These are phyloP conservation scores for Orthosia cruda DNA, from an alignment of 2,888 invertebrate genomes.

Conservation along the genomic window DNA sequence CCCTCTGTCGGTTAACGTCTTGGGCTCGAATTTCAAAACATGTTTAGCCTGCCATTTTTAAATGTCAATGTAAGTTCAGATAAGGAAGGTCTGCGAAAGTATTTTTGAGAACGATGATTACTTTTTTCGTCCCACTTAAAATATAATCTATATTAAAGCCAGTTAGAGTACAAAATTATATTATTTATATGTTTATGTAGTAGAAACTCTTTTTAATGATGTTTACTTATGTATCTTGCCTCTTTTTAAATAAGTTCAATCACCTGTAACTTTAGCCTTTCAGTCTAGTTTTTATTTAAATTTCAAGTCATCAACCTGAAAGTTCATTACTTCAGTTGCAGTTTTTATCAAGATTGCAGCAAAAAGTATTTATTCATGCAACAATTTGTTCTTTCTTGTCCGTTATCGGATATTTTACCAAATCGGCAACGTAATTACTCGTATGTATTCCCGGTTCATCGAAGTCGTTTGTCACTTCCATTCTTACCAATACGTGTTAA, in stretches of 20 bases:
- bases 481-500: conserved; percentile 59
- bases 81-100: not conserved
- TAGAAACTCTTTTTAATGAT: not conserved
- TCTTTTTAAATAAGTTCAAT: not conserved
- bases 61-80: conserved; percentile 22
- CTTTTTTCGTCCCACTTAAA: not conserved
- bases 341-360: conserved; percentile 28
- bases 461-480: conserved; percentile 76
- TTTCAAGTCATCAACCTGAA: conserved; percentile 21
- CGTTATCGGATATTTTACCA: conserved; percentile 35
- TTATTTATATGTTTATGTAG: not conserved
- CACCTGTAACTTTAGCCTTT: not conserved
- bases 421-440: conserved; percentile 20
- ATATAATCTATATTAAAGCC: not conserved
- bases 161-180: not conserved
- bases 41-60: conserved; percentile 5
- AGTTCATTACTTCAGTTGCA: conserved; percentile 13
- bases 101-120: not conserved
- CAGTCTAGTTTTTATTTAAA: not conserved
- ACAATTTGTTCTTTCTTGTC: not conserved
- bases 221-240: not conserved
- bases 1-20: not conserved
- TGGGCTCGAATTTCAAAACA: conserved; percentile 5
- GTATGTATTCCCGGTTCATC: conserved; percentile 60
- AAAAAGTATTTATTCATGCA: conserved; percentile 33